Evolutionary conservation across 1,140 invertebrate species (phyloP), one percentile per base, ranked within the genome.

Genomic region (Agrilus planipennis): DNA sequence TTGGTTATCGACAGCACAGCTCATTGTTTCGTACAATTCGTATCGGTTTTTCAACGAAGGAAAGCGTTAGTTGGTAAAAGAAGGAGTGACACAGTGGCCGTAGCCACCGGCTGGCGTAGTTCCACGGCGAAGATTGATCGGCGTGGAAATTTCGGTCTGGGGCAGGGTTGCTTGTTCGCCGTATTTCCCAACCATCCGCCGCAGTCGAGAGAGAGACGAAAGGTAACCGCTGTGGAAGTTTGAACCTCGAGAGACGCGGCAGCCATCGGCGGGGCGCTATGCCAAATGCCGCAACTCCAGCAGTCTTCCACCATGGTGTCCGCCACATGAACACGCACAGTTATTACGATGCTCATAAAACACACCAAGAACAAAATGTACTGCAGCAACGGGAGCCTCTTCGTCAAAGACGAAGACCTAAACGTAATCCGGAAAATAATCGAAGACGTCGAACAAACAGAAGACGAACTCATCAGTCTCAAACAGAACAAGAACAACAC

Each of bases 391-490:
- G 41, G n/a, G 46, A 52, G 54, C 10, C 38, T 40, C 16, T 21
- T 40, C 21, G 48, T 44, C 39, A 47, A 49, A 39, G 45, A 53
- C 18, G 54, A 58, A 35, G 54, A 58, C 36, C 36, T 58, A 11
- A 54, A 51, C 39, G 55, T 58, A 38, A 55, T 58, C 19, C 50
- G 51, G 32, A 51, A 48, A 29, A 53, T 58, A 11, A 58, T 58
- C 31, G 51, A 54, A 16, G 56, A 58, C 31, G 55, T 58, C 36
- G 52, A 56, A 39, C n/a, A n/a, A n/a, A n/a, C n/a, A n/a, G n/a
- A n/a, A n/a, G n/a, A n/a, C n/a, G 10, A 44, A 39, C 16, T 41
- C 43, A 47, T 27, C 19, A 46, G 21, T 14, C 20, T 9, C 25
- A 44, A 34, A 20, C 31, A 47, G 9, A 43, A 42, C 14, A 35